These are phyloP conservation scores for Amphipoea oculea DNA, from an alignment of 2,888 invertebrate species.

Conservation along the genomic window DNA sequence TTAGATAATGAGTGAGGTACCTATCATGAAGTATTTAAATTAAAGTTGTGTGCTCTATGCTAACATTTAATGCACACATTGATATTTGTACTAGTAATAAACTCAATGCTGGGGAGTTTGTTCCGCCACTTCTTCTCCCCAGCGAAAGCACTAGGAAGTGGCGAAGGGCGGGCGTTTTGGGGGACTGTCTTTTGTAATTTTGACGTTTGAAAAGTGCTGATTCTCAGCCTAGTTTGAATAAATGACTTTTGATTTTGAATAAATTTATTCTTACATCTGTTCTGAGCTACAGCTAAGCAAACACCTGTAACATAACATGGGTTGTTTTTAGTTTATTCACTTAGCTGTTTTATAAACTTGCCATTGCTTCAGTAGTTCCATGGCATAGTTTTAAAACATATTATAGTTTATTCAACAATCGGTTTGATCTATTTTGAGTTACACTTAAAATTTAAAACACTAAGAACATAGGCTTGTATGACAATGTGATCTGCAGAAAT, in stretches of 20 bases:
- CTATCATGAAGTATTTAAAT: conserved; percentile 28
- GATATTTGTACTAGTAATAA: conserved; percentile 11
- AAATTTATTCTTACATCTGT: conserved; percentile 33
- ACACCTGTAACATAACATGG: conserved; percentile 40
- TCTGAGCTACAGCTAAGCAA: conserved; percentile 32
- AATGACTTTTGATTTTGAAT: too few relatives aligned
- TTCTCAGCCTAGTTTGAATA: too few relatives aligned
- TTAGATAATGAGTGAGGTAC: conserved; percentile 44
- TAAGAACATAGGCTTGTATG: background rate
- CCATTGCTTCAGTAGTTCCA: conserved; percentile 40
- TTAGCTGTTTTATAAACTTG: conserved; percentile 68
- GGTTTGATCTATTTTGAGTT: conserved; percentile 28
- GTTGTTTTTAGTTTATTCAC: conserved; percentile 55
- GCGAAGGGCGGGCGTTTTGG: too few relatives aligned
- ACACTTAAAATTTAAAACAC: conserved; percentile 16
- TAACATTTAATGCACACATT: conserved; percentile 30
- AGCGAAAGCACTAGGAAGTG: too few relatives aligned
- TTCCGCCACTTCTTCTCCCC: too few relatives aligned
- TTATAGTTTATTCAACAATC: conserved; percentile 44
- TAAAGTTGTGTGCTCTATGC: conserved; percentile 19
- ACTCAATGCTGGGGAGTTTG: too few relatives aligned
- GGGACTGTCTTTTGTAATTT: too few relatives aligned
- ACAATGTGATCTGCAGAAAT: background rate
- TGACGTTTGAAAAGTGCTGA: too few relatives aligned
- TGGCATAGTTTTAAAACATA: conserved; percentile 62